A percentile compares a stretch with the other conserved stretches of the same genome.
These are phyloP conservation scores for Drosophila neutralis DNA, from an alignment of 2,888 invertebrate genomes.

Conservation along the genomic window DNA sequence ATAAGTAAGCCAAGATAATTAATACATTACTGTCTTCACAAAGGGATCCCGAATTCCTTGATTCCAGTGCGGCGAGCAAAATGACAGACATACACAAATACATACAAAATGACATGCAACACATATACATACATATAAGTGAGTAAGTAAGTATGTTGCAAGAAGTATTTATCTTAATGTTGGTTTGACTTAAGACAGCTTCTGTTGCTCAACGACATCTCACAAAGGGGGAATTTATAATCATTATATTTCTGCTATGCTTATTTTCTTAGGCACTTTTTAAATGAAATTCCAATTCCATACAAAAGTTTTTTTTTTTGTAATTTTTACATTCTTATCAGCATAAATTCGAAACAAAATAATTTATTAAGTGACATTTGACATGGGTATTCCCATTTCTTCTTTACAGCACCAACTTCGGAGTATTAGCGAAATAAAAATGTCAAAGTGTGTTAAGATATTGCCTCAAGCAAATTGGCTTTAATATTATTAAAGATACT, in stretches of 20 bases:
- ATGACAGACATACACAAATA: background rate
- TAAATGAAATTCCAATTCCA: background rate
- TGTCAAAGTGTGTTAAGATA: background rate
- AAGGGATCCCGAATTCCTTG: conserved; percentile 17
- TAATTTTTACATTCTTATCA: background rate
- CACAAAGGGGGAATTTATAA: background rate
- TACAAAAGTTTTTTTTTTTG: background rate
- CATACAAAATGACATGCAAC: background rate
- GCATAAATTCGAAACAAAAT: background rate
- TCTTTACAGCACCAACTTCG: background rate
- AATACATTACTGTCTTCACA: conserved; percentile 34
- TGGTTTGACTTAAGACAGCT: background rate
- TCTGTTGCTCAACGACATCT: background rate
- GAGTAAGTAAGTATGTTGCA: background rate
- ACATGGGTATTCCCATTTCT: background rate
- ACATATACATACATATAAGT: background rate
- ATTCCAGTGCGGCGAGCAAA: conserved; percentile 15
- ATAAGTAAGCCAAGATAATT: conserved; percentile 50
- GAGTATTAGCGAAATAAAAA: background rate
- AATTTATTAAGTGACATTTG: background rate
- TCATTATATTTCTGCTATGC: background rate
- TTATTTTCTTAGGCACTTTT: background rate
- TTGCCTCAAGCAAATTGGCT: background rate
- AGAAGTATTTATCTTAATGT: conserved; percentile 6
- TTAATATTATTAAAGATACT: conserved; percentile 1